These are phyloP conservation scores for Mormyrops boulengeri DNA, from an alignment of 2,797 vertebrate genomes.

Conservation along the genomic window DNA sequence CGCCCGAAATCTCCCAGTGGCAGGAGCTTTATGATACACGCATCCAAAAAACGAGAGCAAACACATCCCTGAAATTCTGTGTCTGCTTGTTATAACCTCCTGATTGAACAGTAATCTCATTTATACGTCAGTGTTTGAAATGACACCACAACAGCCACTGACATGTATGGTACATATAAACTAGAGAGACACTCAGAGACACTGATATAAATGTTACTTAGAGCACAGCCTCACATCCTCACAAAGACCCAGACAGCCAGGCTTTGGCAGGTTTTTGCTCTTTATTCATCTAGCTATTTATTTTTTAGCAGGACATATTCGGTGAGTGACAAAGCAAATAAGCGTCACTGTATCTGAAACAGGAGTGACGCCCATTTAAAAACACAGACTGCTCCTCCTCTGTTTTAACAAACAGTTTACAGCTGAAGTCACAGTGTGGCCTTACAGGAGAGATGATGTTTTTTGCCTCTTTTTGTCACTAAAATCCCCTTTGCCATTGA, in stretches of 20 bases:
- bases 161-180: neutral
- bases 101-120: neutral
- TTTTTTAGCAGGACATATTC: neutral
- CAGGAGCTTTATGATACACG: neutral
- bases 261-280: neutral
- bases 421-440: neutral
- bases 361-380: neutral
- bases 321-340: neutral
- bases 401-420: neutral
- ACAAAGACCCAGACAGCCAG: neutral
- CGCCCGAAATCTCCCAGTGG: neutral
- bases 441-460: neutral
- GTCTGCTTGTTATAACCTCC: neutral
- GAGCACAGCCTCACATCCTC: neutral
- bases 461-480: conserved; percentile 36
- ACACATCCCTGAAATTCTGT: neutral
- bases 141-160: neutral
- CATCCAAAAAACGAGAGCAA: neutral
- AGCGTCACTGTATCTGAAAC: neutral
- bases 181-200: neutral
- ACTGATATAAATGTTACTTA: neutral
- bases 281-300: neutral
- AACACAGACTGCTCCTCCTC: neutral
- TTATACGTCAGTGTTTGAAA: neutral
- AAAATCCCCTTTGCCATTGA: conserved; percentile 30